Base-by-base conservation (phyloP, 53 echinoderm and acorn worm genomes). In the Pentamera pediparva region DNA sequence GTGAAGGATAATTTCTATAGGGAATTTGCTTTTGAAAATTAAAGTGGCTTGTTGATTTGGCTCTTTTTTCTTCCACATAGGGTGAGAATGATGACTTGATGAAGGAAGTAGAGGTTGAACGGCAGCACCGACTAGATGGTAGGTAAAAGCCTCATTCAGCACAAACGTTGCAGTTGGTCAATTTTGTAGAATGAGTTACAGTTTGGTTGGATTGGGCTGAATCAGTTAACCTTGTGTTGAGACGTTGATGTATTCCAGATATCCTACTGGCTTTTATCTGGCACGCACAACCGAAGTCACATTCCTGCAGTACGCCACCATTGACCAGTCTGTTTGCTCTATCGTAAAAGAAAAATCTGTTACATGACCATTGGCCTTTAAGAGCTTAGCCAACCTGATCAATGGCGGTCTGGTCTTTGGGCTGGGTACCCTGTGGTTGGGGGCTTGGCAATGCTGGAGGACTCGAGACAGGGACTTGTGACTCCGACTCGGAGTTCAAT, bases 61-160 rank as follows among this genome's bases (percentile, higher is more conserved):
- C 27, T 57, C 24, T 5, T 21, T 72, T 32, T 62, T 27, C 39
- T 6, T 43, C 43, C 4, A 11, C 38, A 9, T 34, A 88, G 88
- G 83, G 75, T 33, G 88, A 88, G 69, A 84, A 84, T 26, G 83
- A 88, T 32, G 79, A 79, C 35, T 39, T 88, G 65, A 67, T 78
- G 73, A 75, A 52, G 58, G 83, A 88, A 22, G 88, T 88, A 8
- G 83, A 83, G 45, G 61, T 74, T 17, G 88, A 88, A 61, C 79
- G 88, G 54, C 62, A 84, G 32, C 59, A 63, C n/a, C 28, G 55
- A 54, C 73, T 72, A 19, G 55, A 72, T 52, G 73, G 73, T 72
- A 32, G 54, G 58, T 27, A 57, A 13, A 4, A 57, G n/a, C n/a
- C n/a, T n/a, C n/a, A n/a, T n/a, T n/a, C n/a, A n/a, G n/a, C n/a